These are phyloP conservation scores for Philypnodon macrostomus DNA, from an alignment of 2,797 vertebrate genomes.

Conservation along the genomic window DNA sequence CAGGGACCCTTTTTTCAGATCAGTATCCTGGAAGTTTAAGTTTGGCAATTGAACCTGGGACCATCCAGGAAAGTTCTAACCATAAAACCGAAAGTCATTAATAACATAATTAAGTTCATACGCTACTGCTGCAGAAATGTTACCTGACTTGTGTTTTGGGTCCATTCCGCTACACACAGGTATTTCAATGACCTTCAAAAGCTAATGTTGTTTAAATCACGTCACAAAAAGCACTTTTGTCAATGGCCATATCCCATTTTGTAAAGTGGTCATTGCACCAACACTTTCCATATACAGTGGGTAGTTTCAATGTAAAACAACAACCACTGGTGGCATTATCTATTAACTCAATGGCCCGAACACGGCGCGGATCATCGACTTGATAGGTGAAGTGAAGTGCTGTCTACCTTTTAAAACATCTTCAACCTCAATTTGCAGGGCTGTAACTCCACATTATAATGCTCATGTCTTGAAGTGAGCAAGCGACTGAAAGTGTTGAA, in stretches of 20 bases:
- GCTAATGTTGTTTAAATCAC: constrained; percentile 1
- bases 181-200: no score
- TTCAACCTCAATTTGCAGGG: constrained; percentile 19
- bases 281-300: neutral
- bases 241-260: constrained; percentile 16
- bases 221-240: neutral
- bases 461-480: constrained; percentile 20
- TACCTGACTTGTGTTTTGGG: no score
- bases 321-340: constrained; percentile 18
- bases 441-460: constrained; percentile 18
- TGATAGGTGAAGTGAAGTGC: constrained; percentile 42
- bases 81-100: no score
- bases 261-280: constrained; percentile 6
- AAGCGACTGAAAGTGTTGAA: constrained; percentile 13
- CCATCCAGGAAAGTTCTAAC: no score
- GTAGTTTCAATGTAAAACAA: constrained; percentile 18
- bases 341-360: constrained; percentile 38
- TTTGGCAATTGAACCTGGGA: no score
- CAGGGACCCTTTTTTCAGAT: no score
- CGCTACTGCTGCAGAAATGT: no score
- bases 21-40: no score
- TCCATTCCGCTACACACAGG: no score
- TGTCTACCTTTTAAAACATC: constrained; percentile 32
- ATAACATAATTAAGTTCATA: no score
- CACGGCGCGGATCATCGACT: constrained; percentile 34